Evolutionary conservation across 2,113 vertebrate species (phyloP).

Genomic region (Tor tambroides): DNA sequence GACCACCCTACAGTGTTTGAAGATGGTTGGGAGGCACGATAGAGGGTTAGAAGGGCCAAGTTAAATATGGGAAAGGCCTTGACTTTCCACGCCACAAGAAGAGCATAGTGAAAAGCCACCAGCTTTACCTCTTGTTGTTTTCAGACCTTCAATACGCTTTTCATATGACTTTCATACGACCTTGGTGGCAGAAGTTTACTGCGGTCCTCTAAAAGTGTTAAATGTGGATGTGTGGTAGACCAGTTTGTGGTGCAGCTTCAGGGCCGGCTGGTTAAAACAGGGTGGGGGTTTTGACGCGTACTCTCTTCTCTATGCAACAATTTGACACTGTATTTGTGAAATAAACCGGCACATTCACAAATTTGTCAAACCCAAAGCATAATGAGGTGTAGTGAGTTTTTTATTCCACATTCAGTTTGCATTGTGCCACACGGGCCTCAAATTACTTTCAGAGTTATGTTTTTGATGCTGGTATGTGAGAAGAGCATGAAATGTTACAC

Average conservation of each 20-base stretch:
- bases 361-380: slow-evolving; percentile 54
- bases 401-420: slow-evolving; percentile 4
- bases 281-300: slow-evolving; percentile 62
- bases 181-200: slow-evolving; percentile 20
- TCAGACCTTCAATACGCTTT: slow-evolving; percentile 21
- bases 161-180: slow-evolving; percentile 20
- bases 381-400: background rate
- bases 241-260: slow-evolving; percentile 44
- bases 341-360: slow-evolving; percentile 53
- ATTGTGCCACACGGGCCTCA: background rate
- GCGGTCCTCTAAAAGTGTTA: slow-evolving; percentile 57
- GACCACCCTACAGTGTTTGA: slow-evolving; percentile 59
- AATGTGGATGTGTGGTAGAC: slow-evolving; percentile 47
- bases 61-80: slow-evolving; percentile 56
- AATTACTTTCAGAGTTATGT: slow-evolving; percentile 22
- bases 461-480: slow-evolving; percentile 11
- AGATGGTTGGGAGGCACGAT: slow-evolving; percentile 51
- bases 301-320: slow-evolving; percentile 61
- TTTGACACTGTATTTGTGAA: slow-evolving; percentile 64
- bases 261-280: slow-evolving; percentile 50
- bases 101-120: slow-evolving; percentile 46
- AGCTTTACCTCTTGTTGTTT: slow-evolving; percentile 30
- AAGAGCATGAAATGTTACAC: background rate
- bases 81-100: slow-evolving; percentile 51
- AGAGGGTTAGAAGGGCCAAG: slow-evolving; percentile 44